phyloP scores from a whole-genome alignment of 2,888 invertebrate species.

The Chironomus riparius region DNA sequence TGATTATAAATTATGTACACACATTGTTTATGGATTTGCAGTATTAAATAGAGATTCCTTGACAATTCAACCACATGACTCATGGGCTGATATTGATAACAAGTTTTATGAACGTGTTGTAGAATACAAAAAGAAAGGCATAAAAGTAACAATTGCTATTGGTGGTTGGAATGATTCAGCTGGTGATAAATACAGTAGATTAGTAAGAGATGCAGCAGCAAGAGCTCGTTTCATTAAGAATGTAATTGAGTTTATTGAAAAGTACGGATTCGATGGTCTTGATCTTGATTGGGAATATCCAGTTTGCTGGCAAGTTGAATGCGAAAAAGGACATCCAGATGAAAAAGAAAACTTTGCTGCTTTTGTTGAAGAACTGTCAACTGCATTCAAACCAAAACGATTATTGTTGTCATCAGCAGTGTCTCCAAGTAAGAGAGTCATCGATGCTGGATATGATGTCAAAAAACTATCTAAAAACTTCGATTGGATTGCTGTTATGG shows the following conservation, averaged over 20 bases:
- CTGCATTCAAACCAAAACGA: slow-evolving; percentile 60
- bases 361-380: slow-evolving; percentile 64
- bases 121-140: slow-evolving; percentile 57
- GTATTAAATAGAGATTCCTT: slow-evolving; percentile 66
- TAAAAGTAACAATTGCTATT: slow-evolving; percentile 77
- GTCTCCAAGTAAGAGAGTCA: slow-evolving; percentile 72
- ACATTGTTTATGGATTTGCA: slow-evolving; percentile 87
- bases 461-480: slow-evolving; percentile 63
- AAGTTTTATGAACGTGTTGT: slow-evolving; percentile 84
- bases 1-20: slow-evolving; percentile 77
- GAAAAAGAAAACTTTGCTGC: slow-evolving; percentile 72
- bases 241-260: slow-evolving; percentile 66
- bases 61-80: slow-evolving; percentile 75
- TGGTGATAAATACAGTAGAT: slow-evolving; percentile 76
- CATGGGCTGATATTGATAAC: slow-evolving; percentile 84
- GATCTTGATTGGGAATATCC: slow-evolving; percentile 95
- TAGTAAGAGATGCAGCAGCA: slow-evolving; percentile 64
- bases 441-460: slow-evolving; percentile 78
- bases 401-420: slow-evolving; percentile 73
- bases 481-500: slow-evolving; percentile 87
- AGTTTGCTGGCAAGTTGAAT: slow-evolving; percentile 83
- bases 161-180: slow-evolving; percentile 95
- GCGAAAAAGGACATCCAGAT: slow-evolving; percentile 68
- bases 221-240: slow-evolving; percentile 65
- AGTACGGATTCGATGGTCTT: slow-evolving; percentile 78